A percentile compares a stretch with the other conserved stretches of the same genome.
These are phyloP conservation scores for Lasioglossum pauxillum DNA, from an alignment of 2,888 invertebrate species.

Conservation along the genomic window DNA sequence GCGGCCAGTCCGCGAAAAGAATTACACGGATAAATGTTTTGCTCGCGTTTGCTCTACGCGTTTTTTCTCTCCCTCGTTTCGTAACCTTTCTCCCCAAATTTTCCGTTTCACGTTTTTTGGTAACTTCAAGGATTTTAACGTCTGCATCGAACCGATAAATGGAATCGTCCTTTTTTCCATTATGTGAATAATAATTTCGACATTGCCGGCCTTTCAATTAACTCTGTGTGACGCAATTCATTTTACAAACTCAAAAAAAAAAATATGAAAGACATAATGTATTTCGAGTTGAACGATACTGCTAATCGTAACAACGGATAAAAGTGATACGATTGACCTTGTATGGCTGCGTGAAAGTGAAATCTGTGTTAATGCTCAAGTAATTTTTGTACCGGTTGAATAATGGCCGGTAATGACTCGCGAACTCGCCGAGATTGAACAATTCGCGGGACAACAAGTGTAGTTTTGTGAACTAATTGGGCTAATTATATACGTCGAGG, in stretches of 20 bases:
- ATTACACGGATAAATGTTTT: conserved; percentile 52
- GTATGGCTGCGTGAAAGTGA: background rate
- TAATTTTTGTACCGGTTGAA: background rate
- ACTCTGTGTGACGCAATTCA: background rate
- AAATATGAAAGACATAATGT: background rate
- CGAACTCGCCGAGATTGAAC: background rate
- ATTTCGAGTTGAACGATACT: background rate
- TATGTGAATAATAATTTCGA: background rate
- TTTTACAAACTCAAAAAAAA: background rate
- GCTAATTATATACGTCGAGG: background rate
- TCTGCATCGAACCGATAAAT: background rate
- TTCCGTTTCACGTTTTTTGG: background rate
- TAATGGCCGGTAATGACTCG: background rate
- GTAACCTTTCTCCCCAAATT: background rate
- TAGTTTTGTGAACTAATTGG: background rate
- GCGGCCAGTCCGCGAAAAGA: conserved; percentile 58
- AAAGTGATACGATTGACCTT: background rate
- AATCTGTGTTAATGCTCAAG: background rate
- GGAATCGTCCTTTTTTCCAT: background rate
- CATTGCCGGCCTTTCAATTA: background rate
- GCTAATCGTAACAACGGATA: background rate
- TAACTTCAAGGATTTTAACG: background rate
- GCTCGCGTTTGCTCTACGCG: background rate
- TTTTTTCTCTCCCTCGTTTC: background rate
- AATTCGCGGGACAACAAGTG: background rate